Percentiles rank a stretch among this genome's conserved stretches.
These are phyloP conservation scores for Galagoides demidoff DNA, from an alignment of 2,797 vertebrate genomes.

Conservation along the genomic window DNA sequence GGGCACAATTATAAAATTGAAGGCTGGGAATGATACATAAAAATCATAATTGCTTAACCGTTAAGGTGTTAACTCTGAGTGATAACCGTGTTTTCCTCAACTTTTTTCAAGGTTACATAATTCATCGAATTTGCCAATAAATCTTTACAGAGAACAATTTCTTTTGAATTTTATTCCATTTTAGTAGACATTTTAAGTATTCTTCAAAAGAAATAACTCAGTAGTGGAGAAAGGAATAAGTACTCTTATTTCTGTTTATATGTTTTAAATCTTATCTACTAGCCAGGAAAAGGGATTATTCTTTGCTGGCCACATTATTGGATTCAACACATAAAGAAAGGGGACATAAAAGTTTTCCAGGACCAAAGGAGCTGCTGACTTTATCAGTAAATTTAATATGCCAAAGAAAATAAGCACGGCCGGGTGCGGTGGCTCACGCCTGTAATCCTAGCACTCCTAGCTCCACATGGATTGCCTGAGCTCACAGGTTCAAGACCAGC, in stretches of 20 bases:
- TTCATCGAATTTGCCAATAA: background rate
- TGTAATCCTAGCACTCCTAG: no score
- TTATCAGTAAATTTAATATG: background rate
- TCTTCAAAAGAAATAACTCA: background rate
- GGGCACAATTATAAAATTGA: constrained; percentile 7
- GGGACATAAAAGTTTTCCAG: background rate
- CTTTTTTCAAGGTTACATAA: background rate
- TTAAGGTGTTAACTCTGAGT: background rate
- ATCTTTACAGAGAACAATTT: background rate
- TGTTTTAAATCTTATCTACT: background rate
- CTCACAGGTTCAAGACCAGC: no score
- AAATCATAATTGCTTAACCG: background rate
- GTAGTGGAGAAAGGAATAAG: background rate
- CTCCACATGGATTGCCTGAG: no score
- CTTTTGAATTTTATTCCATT: background rate
- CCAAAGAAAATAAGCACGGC: background rate
- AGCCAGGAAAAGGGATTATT: background rate
- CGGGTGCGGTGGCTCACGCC: no score
- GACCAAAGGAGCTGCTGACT: background rate
- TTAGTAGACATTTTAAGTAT: background rate
- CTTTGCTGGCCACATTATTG: background rate
- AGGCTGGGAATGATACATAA: background rate
- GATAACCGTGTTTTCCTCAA: background rate
- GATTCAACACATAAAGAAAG: background rate
- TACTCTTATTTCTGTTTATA: background rate